Percentiles rank a stretch among this genome's conserved stretches.
These are phyloP conservation scores for Ciconia boyciana DNA, from an alignment of 2,113 vertebrate genomes.

Conservation along the genomic window DNA sequence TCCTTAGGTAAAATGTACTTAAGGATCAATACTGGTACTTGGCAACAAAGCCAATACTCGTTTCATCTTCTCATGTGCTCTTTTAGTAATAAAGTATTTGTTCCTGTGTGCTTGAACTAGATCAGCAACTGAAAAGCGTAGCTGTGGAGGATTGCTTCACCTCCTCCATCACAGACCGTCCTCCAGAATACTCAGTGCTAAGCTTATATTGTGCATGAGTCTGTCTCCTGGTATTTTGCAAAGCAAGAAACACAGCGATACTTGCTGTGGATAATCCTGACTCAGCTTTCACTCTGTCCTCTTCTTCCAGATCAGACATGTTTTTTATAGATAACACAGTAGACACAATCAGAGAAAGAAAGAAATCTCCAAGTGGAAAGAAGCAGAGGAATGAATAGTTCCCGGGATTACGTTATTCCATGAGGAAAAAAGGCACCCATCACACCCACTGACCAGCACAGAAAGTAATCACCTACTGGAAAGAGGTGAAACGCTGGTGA, in stretches of 20 bases:
- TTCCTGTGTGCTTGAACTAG: background rate
- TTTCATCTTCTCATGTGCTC: background rate
- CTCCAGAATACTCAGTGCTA: background rate
- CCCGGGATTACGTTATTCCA: fast-evolving
- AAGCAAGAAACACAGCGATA: too few relatives aligned
- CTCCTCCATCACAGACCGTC: background rate
- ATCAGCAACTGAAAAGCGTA: fast-evolving
- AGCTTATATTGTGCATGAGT: too few relatives aligned
- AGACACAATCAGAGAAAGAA: too few relatives aligned
- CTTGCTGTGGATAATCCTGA: background rate
- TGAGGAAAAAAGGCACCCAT: background rate
- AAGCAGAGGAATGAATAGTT: background rate
- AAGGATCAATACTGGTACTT: background rate
- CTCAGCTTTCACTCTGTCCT: background rate
- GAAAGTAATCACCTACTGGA: fast-evolving
- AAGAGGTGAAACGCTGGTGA: too few relatives aligned
- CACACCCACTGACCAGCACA: background rate
- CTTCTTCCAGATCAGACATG: background rate
- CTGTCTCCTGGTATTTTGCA: background rate
- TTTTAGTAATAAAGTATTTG: background rate
- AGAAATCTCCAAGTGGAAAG: background rate
- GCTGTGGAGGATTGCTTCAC: background rate
- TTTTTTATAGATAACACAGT: background rate
- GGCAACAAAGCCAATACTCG: background rate
- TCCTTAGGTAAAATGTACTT: background rate